Evolutionary conservation across 35 echinoderm and acorn worm species (phyloP).

Genomic region (Lytechinus variegatus): DNA sequence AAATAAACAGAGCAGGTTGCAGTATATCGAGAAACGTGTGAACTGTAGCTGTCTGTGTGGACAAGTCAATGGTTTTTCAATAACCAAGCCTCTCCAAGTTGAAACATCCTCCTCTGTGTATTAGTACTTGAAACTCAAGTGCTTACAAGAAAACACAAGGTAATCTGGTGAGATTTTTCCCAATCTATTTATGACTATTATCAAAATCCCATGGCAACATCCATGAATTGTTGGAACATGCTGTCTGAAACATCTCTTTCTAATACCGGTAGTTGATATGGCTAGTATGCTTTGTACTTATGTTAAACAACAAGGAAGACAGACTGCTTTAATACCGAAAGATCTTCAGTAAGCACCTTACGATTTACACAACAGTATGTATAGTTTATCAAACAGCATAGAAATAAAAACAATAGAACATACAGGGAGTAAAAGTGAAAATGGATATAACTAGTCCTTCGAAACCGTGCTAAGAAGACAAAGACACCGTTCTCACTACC

Average conservation of each 20-base stretch:
- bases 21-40: neutral
- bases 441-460: neutral
- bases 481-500: too few relatives aligned
- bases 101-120: neutral
- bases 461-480: neutral
- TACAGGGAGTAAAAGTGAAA: neutral
- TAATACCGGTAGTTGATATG: neutral
- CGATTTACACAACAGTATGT: neutral
- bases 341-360: neutral
- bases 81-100: neutral
- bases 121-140: neutral
- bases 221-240: neutral
- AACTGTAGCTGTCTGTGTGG: neutral
- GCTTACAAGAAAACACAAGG: neutral
- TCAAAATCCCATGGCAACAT: neutral
- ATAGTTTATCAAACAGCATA: neutral
- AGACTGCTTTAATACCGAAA: neutral
- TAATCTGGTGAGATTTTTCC: neutral
- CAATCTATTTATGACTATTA: neutral
- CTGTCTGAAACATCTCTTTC: neutral
- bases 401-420: neutral
- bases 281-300: neutral
- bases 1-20: neutral
- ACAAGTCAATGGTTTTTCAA: neutral
- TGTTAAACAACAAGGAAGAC: neutral